phyloP scores from a whole-genome alignment of 2,113 vertebrate genomes.

The Mesocricetus auratus region DNA sequence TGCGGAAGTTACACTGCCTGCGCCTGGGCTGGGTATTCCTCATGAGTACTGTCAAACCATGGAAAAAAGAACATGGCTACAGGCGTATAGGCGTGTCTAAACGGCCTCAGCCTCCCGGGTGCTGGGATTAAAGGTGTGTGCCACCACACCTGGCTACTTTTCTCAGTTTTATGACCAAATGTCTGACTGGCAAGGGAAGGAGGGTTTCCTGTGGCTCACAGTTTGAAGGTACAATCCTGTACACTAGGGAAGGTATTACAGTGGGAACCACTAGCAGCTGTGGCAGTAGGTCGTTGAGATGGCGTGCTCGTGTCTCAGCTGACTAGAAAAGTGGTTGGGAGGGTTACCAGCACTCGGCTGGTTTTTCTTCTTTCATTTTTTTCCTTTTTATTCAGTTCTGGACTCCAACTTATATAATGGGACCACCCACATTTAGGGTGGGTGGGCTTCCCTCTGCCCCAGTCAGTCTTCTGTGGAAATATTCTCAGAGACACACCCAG shows the following conservation, averaged over 20 bases:
- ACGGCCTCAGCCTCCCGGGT: too few species aligned
- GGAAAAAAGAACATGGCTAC: background rate
- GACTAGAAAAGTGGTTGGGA: background rate
- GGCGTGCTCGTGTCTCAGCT: background rate
- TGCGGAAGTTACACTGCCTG: background rate
- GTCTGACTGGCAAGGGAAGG: background rate
- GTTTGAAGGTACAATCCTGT: background rate
- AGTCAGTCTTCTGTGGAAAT: background rate
- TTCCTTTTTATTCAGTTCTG: background rate
- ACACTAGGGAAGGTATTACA: background rate
- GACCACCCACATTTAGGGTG: background rate
- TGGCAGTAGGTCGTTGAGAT: too few species aligned
- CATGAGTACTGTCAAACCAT: background rate
- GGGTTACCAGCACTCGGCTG: too few species aligned
- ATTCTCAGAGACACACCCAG: background rate
- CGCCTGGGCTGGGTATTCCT: background rate
- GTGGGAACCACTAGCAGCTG: background rate
- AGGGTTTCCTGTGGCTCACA: background rate
- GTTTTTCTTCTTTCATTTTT: background rate
- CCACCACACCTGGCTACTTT: background rate
- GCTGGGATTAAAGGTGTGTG: too few species aligned
- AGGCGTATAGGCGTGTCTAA: background rate
- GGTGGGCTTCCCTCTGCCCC: background rate
- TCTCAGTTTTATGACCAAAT: background rate
- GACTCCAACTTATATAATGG: background rate